phyloP scores from a whole-genome alignment of 1,140 invertebrate genomes.

The Mya arenaria region DNA sequence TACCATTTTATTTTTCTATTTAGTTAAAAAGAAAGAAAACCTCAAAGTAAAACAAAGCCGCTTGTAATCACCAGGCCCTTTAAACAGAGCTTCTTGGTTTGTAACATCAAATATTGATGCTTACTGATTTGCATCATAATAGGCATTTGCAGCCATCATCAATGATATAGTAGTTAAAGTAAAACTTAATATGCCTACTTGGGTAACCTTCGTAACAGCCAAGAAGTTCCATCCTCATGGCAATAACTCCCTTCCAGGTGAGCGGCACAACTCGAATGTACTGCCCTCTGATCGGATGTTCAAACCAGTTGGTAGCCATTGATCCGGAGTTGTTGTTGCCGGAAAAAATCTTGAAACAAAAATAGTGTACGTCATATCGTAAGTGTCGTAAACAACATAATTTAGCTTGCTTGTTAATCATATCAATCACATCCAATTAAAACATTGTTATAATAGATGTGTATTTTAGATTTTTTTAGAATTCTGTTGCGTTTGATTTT shows the following conservation, averaged over 20 bases:
- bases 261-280: constrained; percentile 87
- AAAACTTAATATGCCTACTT: too few relatives aligned
- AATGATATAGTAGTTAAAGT: too few relatives aligned
- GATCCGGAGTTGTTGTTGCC: constrained; percentile 86
- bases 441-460: background rate
- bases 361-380: background rate
- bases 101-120: too few relatives aligned
- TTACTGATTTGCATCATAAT: too few relatives aligned
- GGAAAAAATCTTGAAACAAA: constrained; percentile 85
- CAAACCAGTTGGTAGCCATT: constrained; percentile 85
- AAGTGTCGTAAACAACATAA: background rate
- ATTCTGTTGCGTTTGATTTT: background rate
- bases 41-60: too few relatives aligned
- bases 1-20: too few relatives aligned
- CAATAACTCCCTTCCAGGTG: constrained; percentile 89
- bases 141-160: too few relatives aligned
- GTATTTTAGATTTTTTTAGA: background rate
- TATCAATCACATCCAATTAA: background rate
- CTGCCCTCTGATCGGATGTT: constrained; percentile 87
- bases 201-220: constrained; percentile 84
- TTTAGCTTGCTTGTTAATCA: background rate
- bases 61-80: too few relatives aligned
- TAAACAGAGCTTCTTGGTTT: too few relatives aligned
- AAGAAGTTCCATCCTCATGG: constrained; percentile 88
- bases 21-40: too few relatives aligned